Evolutionary conservation across 92 coral and sea anemone species (phyloP), one percentile per base, ranked within the genome.

Genomic region (Chrysogorgia sp.): DNA sequence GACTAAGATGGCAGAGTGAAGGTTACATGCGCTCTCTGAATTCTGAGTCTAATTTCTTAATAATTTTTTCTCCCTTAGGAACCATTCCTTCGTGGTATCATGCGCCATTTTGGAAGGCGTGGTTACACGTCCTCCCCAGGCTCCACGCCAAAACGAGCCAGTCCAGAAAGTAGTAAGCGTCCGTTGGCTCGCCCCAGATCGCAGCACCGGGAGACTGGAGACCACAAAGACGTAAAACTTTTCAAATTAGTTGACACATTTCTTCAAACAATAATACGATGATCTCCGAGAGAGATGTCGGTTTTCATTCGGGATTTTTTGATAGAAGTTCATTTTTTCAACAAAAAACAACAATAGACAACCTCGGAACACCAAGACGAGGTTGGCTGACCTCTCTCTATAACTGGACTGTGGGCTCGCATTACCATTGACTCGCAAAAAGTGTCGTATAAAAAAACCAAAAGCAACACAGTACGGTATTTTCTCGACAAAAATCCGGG

Each of bases 71-170:
- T 14, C 22, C 69, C 75, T 10, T 52, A 96, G 99, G 93, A 91
- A 14, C 90, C 90, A 63, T 96, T 96, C 63, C 91, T 96, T 66
- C 92, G 90, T 7, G 99, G 96, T 1, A 76, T 88, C 3, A 87
- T 85, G 75, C 96, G 96, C 26, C 96, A 96, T 67, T 91, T 91
- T 63, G 92, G 81, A 23, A 89, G 99, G 48, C 97, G 97, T 78
- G 89, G 89, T 52, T 67, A 86, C 68, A 90, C 97, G 5, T 96
- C 99, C 57, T 94, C 98, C 74, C 99, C 99, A 28, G 90, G 86
- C 25, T 84, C 88, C 55, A 91, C 56, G 45, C 86, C 50, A 83
- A 89, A 53, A 63, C 85, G 25, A 87, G 96, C 76, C 92, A 91
- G 6, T 67, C 93, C 13, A 74, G 88, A 21, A 85, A 82, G 52